Evolutionary conservation across 2,888 invertebrate species (phyloP), one percentile per base, ranked within the genome.

Genomic region (Phrixothrix hirtus): DNA sequence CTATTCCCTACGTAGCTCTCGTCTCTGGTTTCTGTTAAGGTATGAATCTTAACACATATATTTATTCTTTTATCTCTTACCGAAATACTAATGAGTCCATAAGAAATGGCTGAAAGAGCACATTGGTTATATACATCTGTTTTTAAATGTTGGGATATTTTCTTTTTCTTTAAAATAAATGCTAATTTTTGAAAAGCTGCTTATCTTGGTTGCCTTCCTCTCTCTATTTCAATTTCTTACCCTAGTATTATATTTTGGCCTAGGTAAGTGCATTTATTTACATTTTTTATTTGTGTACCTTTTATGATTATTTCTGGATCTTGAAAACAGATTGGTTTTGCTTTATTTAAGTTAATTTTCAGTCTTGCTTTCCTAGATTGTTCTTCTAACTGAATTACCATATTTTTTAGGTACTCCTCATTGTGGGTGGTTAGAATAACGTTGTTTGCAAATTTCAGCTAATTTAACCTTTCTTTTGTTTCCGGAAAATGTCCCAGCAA

Each of bases 361-460:
- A 35, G 17, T 6, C 21, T 16, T 15, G 4, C 14, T 15, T 16
- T 14, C 10, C 2, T 4, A 2, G 35, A 16, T 15, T 14, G 5
- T 21, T 25, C 1, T 10, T 25, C 13, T 37, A 37, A 12, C 2
- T 21, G 7, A 9, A 3, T 12, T 26, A 37, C 2, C 37, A 37
- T 25, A 12, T 9, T 13, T 37, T 37, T 16, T 13, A 37, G 12
- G 3, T 37, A 17, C 2, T 25, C 13, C 2, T 3, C 3, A 25
- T 25, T 11, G 10, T 21, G 2, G 7, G 25, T 6, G 3, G 15
- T 16, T 16, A 16, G 3, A 2, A 35, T 4, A n/a, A 35, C 11
- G n/a, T 35, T 16, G 7, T 35, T 16, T n/a, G 35, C 35, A 10
- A 14, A 35, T 35, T 10, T 35, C 2, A 35, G 13, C 2, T 17